A percentile compares a stretch with the other conserved stretches of the same genome.
These are phyloP conservation scores for Anolis sagrei DNA, from an alignment of 2,113 vertebrate genomes.

Conservation along the genomic window DNA sequence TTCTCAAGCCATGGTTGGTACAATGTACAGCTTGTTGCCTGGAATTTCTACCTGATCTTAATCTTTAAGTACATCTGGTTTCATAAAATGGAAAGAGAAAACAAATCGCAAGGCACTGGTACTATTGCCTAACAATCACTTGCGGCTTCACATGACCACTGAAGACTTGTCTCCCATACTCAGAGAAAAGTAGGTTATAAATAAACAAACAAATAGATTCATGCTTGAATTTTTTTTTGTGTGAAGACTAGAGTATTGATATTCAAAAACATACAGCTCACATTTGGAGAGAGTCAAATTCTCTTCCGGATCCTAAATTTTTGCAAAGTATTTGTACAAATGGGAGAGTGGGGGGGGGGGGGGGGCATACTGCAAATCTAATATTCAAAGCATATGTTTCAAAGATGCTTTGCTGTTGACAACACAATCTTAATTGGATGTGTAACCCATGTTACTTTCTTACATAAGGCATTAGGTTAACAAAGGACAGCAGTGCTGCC, in stretches of 20 bases:
- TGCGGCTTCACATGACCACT: not conserved
- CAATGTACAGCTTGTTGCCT: not conserved
- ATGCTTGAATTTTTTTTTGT: not conserved
- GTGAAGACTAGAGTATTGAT: not conserved
- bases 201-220: too few relatives aligned
- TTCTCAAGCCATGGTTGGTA: not conserved
- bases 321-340: not conserved
- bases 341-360: not conserved
- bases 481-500: not conserved
- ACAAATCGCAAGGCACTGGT: not conserved
- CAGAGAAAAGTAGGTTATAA: too few relatives aligned
- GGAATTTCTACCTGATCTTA: not conserved
- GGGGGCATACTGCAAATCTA: not conserved
- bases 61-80: not conserved
- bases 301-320: not conserved
- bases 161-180: not conserved
- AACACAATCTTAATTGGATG: not conserved
- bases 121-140: not conserved
- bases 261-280: not conserved
- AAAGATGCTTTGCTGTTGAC: not conserved
- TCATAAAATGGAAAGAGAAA: not conserved
- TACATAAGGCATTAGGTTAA: conserved; percentile 10
- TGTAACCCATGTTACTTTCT: not conserved
- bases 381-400: not conserved
- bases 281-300: not conserved